Percentiles rank a stretch among this genome's conserved stretches.
phyloP scores from a whole-genome alignment of 2,888 invertebrate species.

The Andrena trimmerana region DNA sequence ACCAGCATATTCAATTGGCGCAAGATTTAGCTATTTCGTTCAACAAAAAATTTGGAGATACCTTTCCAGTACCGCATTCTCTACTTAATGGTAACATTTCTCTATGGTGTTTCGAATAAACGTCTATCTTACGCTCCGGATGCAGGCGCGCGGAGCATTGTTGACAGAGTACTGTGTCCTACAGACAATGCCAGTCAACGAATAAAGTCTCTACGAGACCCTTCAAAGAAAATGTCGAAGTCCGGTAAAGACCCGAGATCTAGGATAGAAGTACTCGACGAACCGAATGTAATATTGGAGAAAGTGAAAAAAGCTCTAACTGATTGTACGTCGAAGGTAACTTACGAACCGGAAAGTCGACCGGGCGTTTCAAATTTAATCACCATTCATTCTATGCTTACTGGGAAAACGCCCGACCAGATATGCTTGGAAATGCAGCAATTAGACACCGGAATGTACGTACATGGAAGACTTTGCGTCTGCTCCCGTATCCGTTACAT shows the following conservation, averaged over 20 bases:
- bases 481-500: not conserved
- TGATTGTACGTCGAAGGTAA: conserved; percentile 93
- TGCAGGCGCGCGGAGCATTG: too few species aligned
- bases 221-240: conserved; percentile 98
- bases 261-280: conserved; percentile 92
- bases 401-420: conserved; percentile 88
- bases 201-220: conserved; percentile 94
- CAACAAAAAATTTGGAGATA: conserved; percentile 91
- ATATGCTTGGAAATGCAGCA: conserved; percentile 89
- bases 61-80: conserved; percentile 92
- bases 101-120: not conserved
- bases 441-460: conserved; percentile 91
- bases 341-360: conserved; percentile 91
- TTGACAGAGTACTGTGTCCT: conserved; percentile 35
- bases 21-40: conserved; percentile 93
- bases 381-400: conserved; percentile 91
- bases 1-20: conserved; percentile 94
- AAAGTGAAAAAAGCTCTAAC: conserved; percentile 96
- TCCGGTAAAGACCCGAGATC: conserved; percentile 93
- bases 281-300: conserved; percentile 88
- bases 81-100: conserved; percentile 87
- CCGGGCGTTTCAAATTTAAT: conserved; percentile 97
- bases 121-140: too few species aligned
- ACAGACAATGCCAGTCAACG: conserved; percentile 87
- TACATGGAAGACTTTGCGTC: conserved; percentile 56